Base-by-base conservation (phyloP, 2,888 invertebrate species). In the Lasioglossum villosulum region DNA sequence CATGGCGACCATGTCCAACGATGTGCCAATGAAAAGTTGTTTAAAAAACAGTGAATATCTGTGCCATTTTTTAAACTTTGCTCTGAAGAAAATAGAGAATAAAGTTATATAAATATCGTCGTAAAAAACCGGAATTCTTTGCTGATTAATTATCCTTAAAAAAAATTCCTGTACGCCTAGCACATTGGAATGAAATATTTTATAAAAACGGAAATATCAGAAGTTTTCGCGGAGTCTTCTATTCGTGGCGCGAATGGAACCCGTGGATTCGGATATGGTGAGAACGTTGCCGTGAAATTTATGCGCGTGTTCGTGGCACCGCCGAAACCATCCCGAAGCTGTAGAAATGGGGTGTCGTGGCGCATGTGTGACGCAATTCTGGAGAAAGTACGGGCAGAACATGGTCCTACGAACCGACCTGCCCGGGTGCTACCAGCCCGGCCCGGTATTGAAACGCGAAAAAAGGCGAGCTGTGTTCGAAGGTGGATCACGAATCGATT, bases 301-400 rank as follows among this genome's bases (percentile, higher is more conserved):
- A 75, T 42, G 45, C 52, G 6, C 10, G 72, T 42, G 79, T 37
- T 52, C 16, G 73, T 70, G 75, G 37, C 76, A 59, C 42, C 27
- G 68, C 73, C 63, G 45, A 68, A 86, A 78, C 78, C 75, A 76
- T 78, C 78, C 81, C 86, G 73, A 45, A 71, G 77, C 74, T 75
- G 80, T 80, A 72, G 80, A 56, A 75, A 87, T 82, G 87, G 87
- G 86, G 86, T 86, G 86, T 59, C 82, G 42, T 68, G 78, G 79
- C 48, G 30, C 76, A 75, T 73, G 71, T 71, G 72, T 91, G 89
- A 88, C 81, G 91, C 78, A 90, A 91, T 90, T 75, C 72, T 75
- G 89, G 90, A 91, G 90, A 91, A 91, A 91, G 90, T 86, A 81
- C 73, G 74, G 73, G 56, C 83, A 75, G 82, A 80, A 68, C 82